A percentile compares a stretch with the other conserved stretches of the same genome.
Conservation (phyloP, 2,888 invertebrate genomes). For the Actias luna region DNA sequence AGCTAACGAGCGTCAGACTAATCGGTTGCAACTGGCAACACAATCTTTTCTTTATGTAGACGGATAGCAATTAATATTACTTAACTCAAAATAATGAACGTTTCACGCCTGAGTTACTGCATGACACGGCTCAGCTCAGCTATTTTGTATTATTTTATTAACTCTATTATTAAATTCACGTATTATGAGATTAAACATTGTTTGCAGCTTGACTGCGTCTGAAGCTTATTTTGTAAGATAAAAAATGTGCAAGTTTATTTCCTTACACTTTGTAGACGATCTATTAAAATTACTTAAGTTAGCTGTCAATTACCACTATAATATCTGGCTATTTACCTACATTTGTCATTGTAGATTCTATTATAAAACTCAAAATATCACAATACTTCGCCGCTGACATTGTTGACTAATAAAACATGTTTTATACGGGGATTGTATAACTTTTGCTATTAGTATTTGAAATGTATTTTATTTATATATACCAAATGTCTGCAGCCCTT, state of each 20-base stretch:
- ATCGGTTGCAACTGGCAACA: constrained; percentile 57
- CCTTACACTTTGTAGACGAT: too few relatives aligned
- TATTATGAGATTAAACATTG: background rate
- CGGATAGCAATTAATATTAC: constrained; percentile 72
- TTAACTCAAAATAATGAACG: constrained; percentile 65
- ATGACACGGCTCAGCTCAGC: constrained; percentile 34
- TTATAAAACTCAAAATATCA: too few relatives aligned
- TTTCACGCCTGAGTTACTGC: constrained; percentile 58
- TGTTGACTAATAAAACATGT: too few relatives aligned
- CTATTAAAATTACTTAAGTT: too few relatives aligned
- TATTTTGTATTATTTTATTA: constrained; percentile 29
- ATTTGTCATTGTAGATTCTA: too few relatives aligned
- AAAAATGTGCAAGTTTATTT: background rate
- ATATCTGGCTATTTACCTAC: too few relatives aligned
- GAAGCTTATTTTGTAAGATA: background rate
- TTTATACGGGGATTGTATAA: too few relatives aligned
- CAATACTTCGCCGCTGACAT: too few relatives aligned
- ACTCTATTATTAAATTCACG: constrained; percentile 22
- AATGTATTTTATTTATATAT: too few relatives aligned
- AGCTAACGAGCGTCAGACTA: constrained; percentile 54
- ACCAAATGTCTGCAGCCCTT: too few relatives aligned
- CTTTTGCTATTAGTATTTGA: too few relatives aligned
- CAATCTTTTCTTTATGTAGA: constrained; percentile 63
- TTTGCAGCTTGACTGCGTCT: background rate
- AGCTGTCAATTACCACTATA: too few relatives aligned